A percentile compares a stretch with the other conserved stretches of the same genome.
Conservation (phyloP, 1,140 invertebrate species). For the Heliconius himera region DNA sequence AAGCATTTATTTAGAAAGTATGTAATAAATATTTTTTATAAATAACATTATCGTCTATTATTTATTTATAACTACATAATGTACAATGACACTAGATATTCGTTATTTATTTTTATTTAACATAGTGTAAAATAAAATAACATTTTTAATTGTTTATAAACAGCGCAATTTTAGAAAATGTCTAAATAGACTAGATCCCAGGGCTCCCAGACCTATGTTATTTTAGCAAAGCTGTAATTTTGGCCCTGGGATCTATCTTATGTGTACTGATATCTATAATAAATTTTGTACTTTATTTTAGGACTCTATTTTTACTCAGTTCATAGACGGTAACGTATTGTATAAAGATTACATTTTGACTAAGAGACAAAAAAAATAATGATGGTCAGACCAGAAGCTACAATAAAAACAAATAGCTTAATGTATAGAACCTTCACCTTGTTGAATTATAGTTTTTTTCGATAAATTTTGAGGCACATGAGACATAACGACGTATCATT, state of each 20-base stretch:
- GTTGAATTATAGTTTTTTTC: not conserved
- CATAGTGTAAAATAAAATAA: too few relatives aligned
- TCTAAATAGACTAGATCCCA: not conserved
- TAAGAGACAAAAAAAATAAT: too few relatives aligned
- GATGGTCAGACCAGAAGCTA: not conserved
- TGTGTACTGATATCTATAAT: not conserved
- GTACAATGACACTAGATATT: too few relatives aligned
- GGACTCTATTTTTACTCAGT: too few relatives aligned
- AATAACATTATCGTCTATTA: not conserved
- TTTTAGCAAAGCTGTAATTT: too few relatives aligned
- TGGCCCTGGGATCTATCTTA: too few relatives aligned
- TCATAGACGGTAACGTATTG: too few relatives aligned
- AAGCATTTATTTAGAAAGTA: conserved; percentile 18
- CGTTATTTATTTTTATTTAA: too few relatives aligned
- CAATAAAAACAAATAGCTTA: not conserved
- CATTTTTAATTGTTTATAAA: too few relatives aligned
- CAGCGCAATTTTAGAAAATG: not conserved
- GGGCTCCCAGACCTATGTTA: too few relatives aligned
- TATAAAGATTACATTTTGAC: too few relatives aligned
- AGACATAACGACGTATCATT: not conserved
- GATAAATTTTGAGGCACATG: not conserved
- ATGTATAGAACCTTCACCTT: not conserved
- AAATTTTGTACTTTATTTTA: not conserved
- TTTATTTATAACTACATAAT: too few relatives aligned
- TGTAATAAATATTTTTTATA: conserved; percentile 9